phyloP scores from a whole-genome alignment of 2,888 invertebrate genomes.

The Ceraclea dissimilis region DNA sequence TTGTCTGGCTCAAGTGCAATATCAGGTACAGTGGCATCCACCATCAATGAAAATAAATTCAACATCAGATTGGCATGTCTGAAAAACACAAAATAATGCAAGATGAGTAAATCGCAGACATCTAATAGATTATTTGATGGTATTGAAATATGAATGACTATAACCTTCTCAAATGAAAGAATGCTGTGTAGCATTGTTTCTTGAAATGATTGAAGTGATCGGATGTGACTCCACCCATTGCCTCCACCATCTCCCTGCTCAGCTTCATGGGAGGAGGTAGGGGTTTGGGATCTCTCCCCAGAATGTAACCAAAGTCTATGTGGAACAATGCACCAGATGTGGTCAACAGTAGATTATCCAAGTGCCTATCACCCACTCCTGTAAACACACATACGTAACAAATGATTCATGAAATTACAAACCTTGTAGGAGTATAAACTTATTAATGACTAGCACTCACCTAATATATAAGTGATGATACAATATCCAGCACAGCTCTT shows the following conservation, averaged over 20 bases:
- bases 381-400: constrained; percentile 6
- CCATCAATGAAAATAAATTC: constrained; percentile 97
- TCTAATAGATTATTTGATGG: too few species aligned
- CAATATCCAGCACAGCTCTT: constrained; percentile 96
- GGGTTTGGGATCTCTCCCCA: constrained; percentile 97
- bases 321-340: constrained; percentile 88
- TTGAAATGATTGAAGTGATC: constrained; percentile 93
- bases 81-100: constrained; percentile 26
- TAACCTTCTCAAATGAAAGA: constrained; percentile 81
- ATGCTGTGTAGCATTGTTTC: constrained; percentile 93
- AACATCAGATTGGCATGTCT: constrained; percentile 94
- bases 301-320: constrained; percentile 96
- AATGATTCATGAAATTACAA: too few species aligned
- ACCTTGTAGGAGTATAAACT: neutral
- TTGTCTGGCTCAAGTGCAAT: constrained; percentile 98
- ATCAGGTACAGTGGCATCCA: constrained; percentile 97
- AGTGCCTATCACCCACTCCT: constrained; percentile 96
- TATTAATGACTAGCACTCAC: constrained; percentile 31
- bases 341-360: constrained; percentile 93
- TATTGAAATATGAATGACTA: too few species aligned
- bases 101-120: too few species aligned
- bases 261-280: constrained; percentile 99
- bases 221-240: constrained; percentile 85
- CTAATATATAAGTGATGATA: constrained; percentile 92
- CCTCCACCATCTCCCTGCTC: constrained; percentile 98